Evolutionary conservation across 1,140 invertebrate species (phyloP), one percentile per base, ranked within the genome.

Genomic region (Penaeus indicus): DNA sequence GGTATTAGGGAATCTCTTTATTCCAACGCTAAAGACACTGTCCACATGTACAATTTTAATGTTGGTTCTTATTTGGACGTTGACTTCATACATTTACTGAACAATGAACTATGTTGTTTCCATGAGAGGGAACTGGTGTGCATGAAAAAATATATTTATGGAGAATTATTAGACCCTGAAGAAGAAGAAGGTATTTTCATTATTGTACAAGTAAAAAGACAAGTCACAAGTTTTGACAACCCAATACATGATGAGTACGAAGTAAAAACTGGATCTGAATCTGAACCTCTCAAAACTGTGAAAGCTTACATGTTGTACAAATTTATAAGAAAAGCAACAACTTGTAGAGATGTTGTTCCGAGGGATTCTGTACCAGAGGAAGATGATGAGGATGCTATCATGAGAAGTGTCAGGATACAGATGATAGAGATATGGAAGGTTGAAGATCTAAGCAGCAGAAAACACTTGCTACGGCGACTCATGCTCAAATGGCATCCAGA

Each of bases 401-500:
- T 54, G 32, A 22, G 62, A 60, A 82, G 8, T 22, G 25, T 82
- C 8, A 42, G 61, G 21, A 42, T n/a, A 8, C 77, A 83, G 62
- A n/a, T 88, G 47, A 83, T 11, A 27, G 61, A 82, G 60, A 88
- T 88, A 11, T 88, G 86, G 79, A 42, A 83, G 42, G 86, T 88
- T 21, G 27, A 82, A 38, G 79, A 88, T 67, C 63, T 75, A 42
- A 81, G 62, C 19, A 67, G 77, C 32, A 82, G 80, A 54, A 79
- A 38, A 13, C 86, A 88, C 22, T 27, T 88, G 19, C 21, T 88
- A 27, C 64, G 86, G 0, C 86, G 86, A n/a, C 27, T 88, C 32
- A 38, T 54, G 54, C 47, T 88, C 64, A 82, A 83, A 63, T 88
- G 86, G 86, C 86, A 88, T 72, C 86, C 86, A 22, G 86, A 88